Evolutionary conservation across 2,797 vertebrate genomes (phyloP).

Genomic region (Vipera ursinii): DNA sequence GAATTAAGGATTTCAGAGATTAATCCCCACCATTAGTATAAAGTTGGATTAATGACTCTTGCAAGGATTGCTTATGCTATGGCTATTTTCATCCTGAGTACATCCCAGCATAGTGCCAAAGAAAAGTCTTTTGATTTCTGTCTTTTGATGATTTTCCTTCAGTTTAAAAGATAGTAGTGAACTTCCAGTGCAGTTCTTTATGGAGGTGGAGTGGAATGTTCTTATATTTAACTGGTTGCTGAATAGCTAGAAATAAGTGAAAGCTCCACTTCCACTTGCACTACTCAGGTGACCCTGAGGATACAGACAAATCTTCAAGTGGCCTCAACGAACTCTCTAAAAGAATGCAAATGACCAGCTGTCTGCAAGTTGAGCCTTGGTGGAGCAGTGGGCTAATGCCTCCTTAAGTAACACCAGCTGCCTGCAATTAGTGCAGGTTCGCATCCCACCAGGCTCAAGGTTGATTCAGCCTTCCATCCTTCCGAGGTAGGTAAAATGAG

Average conservation of each 20-base stretch:
- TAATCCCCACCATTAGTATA: slow-evolving; percentile 58
- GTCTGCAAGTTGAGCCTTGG: too few species aligned
- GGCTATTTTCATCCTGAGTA: slow-evolving; percentile 49
- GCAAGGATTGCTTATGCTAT: slow-evolving; percentile 41
- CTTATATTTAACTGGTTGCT: not conserved
- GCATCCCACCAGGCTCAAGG: too few species aligned
- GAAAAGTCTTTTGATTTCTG: not conserved
- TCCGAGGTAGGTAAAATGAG: too few species aligned
- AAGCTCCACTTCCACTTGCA: too few species aligned
- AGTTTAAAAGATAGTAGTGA: not conserved
- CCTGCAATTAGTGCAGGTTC: too few species aligned
- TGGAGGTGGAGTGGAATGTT: not conserved
- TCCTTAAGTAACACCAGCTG: too few species aligned
- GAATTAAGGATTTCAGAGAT: slow-evolving; percentile 22
- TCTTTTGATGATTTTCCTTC: not conserved
- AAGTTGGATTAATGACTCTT: slow-evolving; percentile 65
- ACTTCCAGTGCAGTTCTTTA: not conserved
- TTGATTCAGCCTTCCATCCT: too few species aligned
- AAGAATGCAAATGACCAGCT: too few species aligned
- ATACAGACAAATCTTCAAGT: too few species aligned
- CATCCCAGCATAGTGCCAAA: not conserved
- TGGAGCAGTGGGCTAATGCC: too few species aligned
- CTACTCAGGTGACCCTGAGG: too few species aligned
- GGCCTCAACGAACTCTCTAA: too few species aligned
- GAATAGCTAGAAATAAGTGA: not conserved